Base-by-base conservation (phyloP, 2,888 invertebrate species). In the Ormia ochracea region DNA sequence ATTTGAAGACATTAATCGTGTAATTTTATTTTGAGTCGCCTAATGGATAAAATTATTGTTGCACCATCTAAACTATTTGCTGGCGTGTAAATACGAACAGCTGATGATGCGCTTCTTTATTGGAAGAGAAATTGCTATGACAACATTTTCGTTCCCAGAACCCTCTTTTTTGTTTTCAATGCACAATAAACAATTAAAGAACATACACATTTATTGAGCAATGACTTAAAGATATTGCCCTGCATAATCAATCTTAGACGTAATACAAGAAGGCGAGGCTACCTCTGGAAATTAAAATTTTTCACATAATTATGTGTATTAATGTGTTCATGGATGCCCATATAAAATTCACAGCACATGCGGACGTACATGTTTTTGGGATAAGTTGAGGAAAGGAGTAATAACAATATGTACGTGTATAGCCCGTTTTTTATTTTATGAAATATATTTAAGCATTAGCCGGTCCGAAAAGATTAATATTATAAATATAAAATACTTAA, bases 121-220 rank as follows among this genome's bases (percentile, higher is more conserved):
- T 75, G 81, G 66, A 69, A 61, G 43, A 56, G 78, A 68, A 73
- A 82, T 83, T 50, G 74, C 81, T 81, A 82, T 78, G 78, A 79
- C 74, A 31, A 77, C 66, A 56, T 78, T 70, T 80, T 82, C 82
- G 70, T 82, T 82, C 45, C 74, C 82, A 28, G 63, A 12, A 28
- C 82, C 56, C 82, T 83, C 84, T 81, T 83, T 85, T 73, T 83
- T 83, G 81, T 84, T 85, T 81, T 85, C 84, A 66, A 83, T 84
- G 77, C 84, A 85, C 41, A 85, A 78, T 83, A 84, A 83, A 82
- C 85, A 85, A 70, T 84, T 85, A 63, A 84, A 84, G 50, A 84
- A 85, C 85, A 85, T 84, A 70, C 85, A 84, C 85, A 85, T 85
- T 81, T 83, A 83, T 38, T 33, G 6, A 31, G 19, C 23, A 69